Conservation (phyloP, 1,140 invertebrate species). For the Brachionus paranguensis region DNA sequence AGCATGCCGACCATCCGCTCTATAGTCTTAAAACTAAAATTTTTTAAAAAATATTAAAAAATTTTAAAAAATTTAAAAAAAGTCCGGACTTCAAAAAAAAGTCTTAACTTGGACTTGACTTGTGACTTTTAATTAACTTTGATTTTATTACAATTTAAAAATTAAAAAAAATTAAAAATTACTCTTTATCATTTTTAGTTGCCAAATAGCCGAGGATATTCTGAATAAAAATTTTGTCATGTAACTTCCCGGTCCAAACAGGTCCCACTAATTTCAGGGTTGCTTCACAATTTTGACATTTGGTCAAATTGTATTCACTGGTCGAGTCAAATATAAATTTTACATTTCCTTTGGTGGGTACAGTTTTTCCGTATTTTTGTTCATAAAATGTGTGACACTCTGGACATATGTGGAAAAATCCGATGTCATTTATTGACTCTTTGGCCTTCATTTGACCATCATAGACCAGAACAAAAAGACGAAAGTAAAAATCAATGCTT, state of each 20-base stretch:
- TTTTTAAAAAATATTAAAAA: no score
- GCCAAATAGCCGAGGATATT: conserved; percentile 55
- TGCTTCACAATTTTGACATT: conserved; percentile 47
- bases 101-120: background rate
- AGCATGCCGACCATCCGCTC: conserved; percentile 66
- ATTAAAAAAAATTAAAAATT: conserved; percentile 42
- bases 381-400: conserved; percentile 74
- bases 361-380: conserved; percentile 67
- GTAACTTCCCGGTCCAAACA: conserved; percentile 80
- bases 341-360: conserved; percentile 47
- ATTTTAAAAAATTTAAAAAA: no score
- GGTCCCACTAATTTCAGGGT: conserved; percentile 71
- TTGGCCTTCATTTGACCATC: conserved; percentile 76
- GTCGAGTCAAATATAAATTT: conserved; percentile 43
- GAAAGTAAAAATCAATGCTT: conserved; percentile 92
- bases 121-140: no score
- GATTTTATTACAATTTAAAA: no score
- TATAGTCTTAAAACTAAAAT: conserved; percentile 58
- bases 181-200: conserved; percentile 54
- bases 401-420: conserved; percentile 70
- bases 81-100: no score
- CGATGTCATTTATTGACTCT: conserved; percentile 62
- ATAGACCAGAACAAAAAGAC: conserved; percentile 81
- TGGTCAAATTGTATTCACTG: conserved; percentile 15
- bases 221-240: conserved; percentile 70